Percentiles rank a stretch among this genome's conserved stretches.
phyloP scores from a whole-genome alignment of 2,113 vertebrate species.

The Lasiurus cinereus region DNA sequence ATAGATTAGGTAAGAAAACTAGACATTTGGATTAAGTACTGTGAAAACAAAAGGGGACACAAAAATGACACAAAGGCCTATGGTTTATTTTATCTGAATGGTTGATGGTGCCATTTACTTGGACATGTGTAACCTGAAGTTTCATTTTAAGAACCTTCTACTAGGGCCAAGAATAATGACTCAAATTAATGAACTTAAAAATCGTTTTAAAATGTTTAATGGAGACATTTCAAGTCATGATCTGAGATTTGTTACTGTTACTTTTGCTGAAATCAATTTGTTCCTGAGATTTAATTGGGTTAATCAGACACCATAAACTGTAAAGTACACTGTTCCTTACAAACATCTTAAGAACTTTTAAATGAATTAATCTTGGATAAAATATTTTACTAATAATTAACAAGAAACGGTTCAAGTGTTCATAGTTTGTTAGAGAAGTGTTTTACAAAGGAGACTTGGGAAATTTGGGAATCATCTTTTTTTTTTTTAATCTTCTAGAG shows the following conservation, averaged over 20 bases:
- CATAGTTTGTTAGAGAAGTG: neutral
- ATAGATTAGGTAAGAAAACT: neutral
- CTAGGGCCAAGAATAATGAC: constrained; percentile 21
- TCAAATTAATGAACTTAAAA: constrained; percentile 55
- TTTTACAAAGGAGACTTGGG: neutral
- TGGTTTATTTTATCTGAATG: neutral
- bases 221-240: constrained; percentile 27
- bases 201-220: constrained; percentile 18
- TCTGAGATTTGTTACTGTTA: constrained; percentile 9
- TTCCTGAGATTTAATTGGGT: constrained; percentile 5
- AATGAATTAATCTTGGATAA: neutral
- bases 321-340: neutral
- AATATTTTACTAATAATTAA: neutral
- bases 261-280: constrained; percentile 18
- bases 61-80: neutral
- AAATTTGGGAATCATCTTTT: neutral
- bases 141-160: constrained; percentile 15
- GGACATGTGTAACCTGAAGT: neutral
- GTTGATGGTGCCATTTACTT: neutral
- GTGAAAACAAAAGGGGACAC: neutral
- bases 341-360: constrained; percentile 11
- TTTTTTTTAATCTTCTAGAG: neutral
- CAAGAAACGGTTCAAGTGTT: neutral
- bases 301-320: neutral
- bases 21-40: neutral